Conservation (phyloP, 2,113 vertebrate species). For the Xiphophorus maculatus region DNA sequence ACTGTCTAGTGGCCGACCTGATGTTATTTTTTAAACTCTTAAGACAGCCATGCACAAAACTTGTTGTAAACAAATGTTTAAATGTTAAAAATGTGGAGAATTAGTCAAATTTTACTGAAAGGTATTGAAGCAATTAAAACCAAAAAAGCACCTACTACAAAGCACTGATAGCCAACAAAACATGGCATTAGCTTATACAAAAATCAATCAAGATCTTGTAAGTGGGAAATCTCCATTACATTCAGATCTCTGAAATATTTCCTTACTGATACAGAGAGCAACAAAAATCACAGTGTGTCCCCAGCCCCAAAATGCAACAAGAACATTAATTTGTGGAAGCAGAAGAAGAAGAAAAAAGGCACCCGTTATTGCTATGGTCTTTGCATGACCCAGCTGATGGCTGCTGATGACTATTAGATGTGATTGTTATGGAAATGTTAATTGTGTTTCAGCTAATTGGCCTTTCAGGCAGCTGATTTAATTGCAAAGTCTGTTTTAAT, state of each 20-base stretch:
- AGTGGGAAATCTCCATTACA: background rate
- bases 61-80: too few relatives aligned
- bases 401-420: background rate
- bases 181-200: too few relatives aligned
- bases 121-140: background rate
- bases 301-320: background rate
- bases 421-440: conserved; percentile 9
- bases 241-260: too few relatives aligned
- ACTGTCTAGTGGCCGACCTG: too few relatives aligned
- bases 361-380: background rate
- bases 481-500: conserved; percentile 1
- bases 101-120: background rate
- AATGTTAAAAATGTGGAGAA: too few relatives aligned
- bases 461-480: conserved; percentile 7
- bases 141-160: background rate
- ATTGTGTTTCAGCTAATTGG: conserved; percentile 1
- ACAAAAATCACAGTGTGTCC: too few relatives aligned
- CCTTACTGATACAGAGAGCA: too few relatives aligned
- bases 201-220: too few relatives aligned
- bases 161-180: background rate
- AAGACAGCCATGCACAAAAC: too few relatives aligned
- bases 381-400: background rate
- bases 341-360: background rate
- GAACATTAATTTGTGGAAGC: background rate
- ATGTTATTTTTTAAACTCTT: too few relatives aligned